phyloP scores from a whole-genome alignment of 2,113 vertebrate species.

The Globicephala melas region DNA sequence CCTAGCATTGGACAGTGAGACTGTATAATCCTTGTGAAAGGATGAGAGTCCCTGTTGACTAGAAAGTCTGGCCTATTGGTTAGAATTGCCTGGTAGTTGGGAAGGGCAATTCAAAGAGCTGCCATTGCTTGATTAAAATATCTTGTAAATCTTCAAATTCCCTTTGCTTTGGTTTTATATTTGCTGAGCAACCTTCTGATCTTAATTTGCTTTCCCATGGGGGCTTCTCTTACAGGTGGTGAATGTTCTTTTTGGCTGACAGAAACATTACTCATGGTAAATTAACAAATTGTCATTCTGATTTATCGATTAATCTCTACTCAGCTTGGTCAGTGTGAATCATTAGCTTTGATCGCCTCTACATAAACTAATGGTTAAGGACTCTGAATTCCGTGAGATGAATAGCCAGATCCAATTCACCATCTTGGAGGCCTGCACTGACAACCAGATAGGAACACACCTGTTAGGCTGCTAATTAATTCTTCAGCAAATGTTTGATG shows the following conservation, averaged over 20 bases:
- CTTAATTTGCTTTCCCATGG: constrained; percentile 26
- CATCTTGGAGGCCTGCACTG: not conserved
- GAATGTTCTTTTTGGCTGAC: not conserved
- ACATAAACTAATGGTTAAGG: not conserved
- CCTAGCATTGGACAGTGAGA: not conserved
- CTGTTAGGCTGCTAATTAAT: not conserved
- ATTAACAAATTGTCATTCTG: constrained; percentile 7
- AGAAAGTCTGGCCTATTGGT: not conserved
- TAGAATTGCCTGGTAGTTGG: not conserved
- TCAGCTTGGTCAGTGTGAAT: not conserved
- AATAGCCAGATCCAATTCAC: not conserved
- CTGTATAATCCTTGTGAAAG: not conserved
- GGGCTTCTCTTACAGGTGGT: not conserved
- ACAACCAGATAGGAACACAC: not conserved
- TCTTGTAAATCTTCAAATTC: not conserved
- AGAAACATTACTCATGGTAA: not conserved
- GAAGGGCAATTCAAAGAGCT: not conserved
- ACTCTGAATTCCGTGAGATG: not conserved
- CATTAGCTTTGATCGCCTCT: not conserved
- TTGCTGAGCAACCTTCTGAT: constrained; percentile 10
- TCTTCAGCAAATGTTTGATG: not conserved
- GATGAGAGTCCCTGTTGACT: not conserved
- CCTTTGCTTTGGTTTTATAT: constrained; percentile 27
- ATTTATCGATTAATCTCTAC: not conserved
- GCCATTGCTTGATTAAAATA: constrained; percentile 19